Percentiles rank a stretch among this genome's conserved stretches.
Evolutionary conservation across 2,888 invertebrate genomes (phyloP).

Genomic region (Nowickia ferox): DNA sequence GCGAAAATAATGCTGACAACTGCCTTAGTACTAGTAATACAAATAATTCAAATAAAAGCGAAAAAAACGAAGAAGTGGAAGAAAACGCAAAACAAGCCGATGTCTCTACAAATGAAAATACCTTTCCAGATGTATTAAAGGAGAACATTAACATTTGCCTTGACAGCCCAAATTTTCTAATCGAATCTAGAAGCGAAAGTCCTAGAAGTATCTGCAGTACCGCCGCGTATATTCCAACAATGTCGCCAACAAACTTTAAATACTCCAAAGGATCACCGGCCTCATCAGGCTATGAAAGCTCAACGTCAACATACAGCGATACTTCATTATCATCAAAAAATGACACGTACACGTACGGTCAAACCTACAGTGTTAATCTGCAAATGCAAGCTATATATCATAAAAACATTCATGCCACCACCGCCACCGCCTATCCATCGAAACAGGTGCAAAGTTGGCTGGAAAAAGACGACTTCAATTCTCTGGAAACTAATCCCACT

Average conservation of each 20-base stretch:
- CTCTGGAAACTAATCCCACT: slow-evolving; percentile 72
- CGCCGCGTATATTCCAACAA: slow-evolving; percentile 75
- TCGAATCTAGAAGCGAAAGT: slow-evolving; percentile 63
- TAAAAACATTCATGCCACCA: slow-evolving; percentile 82
- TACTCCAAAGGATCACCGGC: slow-evolving; percentile 83
- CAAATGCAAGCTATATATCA: slow-evolving; percentile 85
- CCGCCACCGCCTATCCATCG: slow-evolving; percentile 72
- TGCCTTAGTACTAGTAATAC: slow-evolving; percentile 22
- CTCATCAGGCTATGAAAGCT: slow-evolving; percentile 83
- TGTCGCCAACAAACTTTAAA: slow-evolving; percentile 81
- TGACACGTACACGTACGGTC: slow-evolving; percentile 71
- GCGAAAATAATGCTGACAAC: slow-evolving; percentile 81
- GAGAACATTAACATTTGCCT: slow-evolving; percentile 78
- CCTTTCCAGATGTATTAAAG: slow-evolving; percentile 78
- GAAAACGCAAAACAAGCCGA: not conserved
- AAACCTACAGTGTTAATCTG: slow-evolving; percentile 84
- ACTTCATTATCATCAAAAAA: slow-evolving; percentile 75
- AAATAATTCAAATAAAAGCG: slow-evolving; percentile 54
- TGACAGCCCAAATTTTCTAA: slow-evolving; percentile 79
- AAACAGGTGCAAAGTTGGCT: slow-evolving; percentile 85
- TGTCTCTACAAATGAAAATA: slow-evolving; percentile 55
- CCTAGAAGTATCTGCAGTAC: slow-evolving; percentile 77
- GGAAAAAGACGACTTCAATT: slow-evolving; percentile 82
- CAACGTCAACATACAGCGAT: slow-evolving; percentile 82
- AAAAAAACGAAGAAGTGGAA: slow-evolving; percentile 20